Base-by-base conservation (phyloP, 1,140 invertebrate species). In the Lamellibrachia luymesi region DNA sequence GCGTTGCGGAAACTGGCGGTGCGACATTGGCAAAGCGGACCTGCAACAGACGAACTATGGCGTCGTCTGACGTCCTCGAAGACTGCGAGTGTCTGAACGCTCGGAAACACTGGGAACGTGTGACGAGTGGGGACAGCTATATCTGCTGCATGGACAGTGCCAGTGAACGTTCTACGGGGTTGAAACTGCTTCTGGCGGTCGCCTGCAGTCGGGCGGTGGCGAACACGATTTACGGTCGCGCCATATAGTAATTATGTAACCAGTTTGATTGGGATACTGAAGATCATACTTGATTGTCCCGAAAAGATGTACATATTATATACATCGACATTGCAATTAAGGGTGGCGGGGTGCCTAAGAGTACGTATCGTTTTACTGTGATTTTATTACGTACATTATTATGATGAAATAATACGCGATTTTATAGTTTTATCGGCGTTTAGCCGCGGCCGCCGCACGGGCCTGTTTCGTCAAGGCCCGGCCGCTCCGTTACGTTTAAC, bases 281-380 rank as follows among this genome's bases (percentile, higher is more conserved):
- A 8, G 64, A 38, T 38, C 38, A 38, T 38, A 38, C 38, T 38
- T 38, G 38, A 38, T 38, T 38, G 38, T 38, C 38, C 64, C 25
- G 64, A 10, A 80, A 2, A 80, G 64, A 17, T 80, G 64, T 22
- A 22, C 64, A 22, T 80, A 80, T 80, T 80, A 80, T 56, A 56
- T 80, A 80, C 64, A 80, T 80, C 25, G 64, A 80, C 64, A 80
- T 80, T 80, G 64, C 64, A 80, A 80, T 80, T 80, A 80, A 80
- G 0, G 64, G 64, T 80, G 64, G 64, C 64, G 64, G 64, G 4
- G 17, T 80, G 17, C 64, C 64, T 80, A 80, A 8, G 64, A 80
- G 4, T 80, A 80, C 64, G 25, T 80, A 80, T 80, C 13, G 6
- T 80, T 80, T 80, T 80, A 80, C 64, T 10, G 64, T 80, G 64